Conservation (phyloP, 2,113 vertebrate genomes). For the Drymodes brunneopygia region DNA sequence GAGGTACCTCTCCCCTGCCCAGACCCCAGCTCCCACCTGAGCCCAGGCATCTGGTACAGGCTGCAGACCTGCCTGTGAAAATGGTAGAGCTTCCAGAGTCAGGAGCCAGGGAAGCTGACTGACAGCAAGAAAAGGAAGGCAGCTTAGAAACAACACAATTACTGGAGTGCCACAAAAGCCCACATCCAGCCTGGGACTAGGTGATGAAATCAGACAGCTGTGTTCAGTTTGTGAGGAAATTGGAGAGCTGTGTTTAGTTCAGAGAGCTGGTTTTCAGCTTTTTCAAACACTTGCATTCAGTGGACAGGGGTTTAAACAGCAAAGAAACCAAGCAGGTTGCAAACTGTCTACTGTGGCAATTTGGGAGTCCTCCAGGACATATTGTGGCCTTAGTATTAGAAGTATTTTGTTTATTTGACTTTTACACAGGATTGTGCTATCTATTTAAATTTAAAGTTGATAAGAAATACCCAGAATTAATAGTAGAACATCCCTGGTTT, state of each 20-base stretch:
- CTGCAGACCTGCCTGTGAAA: background rate
- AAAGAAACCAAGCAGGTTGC: background rate
- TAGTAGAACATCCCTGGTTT: background rate
- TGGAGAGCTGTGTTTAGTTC: background rate
- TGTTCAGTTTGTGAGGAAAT: background rate
- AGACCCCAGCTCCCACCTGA: accelerated
- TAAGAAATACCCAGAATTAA: background rate
- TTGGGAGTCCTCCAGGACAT: background rate
- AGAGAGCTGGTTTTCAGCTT: background rate
- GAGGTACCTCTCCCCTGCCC: background rate
- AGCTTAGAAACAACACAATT: background rate
- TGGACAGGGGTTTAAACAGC: background rate
- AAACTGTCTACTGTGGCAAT: background rate
- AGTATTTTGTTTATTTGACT: background rate
- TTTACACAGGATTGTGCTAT: background rate
- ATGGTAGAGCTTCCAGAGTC: background rate
- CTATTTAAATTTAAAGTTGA: background rate
- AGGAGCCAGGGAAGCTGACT: background rate
- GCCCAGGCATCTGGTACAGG: accelerated
- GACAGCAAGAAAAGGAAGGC: background rate
- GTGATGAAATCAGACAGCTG: background rate
- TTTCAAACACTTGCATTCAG: background rate
- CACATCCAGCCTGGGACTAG: background rate
- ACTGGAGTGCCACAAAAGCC: background rate
- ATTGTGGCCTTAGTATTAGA: background rate